Evolutionary conservation across 2,113 vertebrate species (phyloP), one percentile per base, ranked within the genome.

Genomic region (Columba livia): DNA sequence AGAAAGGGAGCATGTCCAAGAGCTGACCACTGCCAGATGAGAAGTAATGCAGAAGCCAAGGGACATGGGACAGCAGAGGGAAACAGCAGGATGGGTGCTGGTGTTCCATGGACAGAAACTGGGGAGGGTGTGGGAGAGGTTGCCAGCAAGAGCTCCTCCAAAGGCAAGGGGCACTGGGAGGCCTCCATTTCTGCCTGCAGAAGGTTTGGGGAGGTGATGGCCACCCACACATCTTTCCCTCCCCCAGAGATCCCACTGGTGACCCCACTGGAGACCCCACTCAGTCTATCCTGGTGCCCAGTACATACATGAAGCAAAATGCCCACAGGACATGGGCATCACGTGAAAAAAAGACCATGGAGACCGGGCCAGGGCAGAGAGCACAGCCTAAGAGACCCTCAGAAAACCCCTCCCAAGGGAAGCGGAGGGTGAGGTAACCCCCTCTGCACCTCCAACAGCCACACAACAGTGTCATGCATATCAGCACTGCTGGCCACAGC

Each of bases 391-490:
- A 72, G 53, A 65, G 72, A 50, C 8, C 15, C 38, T 47, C 61
- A 50, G 62, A 85, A 79, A 44, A 31, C 5, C 32, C 5, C 8
- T 67, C n/a, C 25, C 20, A 62, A 2, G 34, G 23, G 4, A 65
- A 77, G 15, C 3, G 15, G 4, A 47, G 16, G 13, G 10, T 0
- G 1, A 85, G 11, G 13, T 42, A 85, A 85, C 2, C 1, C 8
- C 8, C 19, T 74, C 12, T 1, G 4, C 21, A 61, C 12, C 1
- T 1, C 31, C 7, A 44, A 44, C 38, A 75, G 40, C 38, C 58
- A 48, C 3, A 3, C 66, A 92, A 42, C 0, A 1, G 16, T 8
- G 28, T 9, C 0, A 0, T 1, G 9, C 8, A 12, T 0, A 0
- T 61, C 17, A 83, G 28, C 60, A 89, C 29, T 0, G 0, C 65